These are phyloP conservation scores for Drosophila hydei DNA, from an alignment of 1,140 invertebrate genomes.

Conservation along the genomic window DNA sequence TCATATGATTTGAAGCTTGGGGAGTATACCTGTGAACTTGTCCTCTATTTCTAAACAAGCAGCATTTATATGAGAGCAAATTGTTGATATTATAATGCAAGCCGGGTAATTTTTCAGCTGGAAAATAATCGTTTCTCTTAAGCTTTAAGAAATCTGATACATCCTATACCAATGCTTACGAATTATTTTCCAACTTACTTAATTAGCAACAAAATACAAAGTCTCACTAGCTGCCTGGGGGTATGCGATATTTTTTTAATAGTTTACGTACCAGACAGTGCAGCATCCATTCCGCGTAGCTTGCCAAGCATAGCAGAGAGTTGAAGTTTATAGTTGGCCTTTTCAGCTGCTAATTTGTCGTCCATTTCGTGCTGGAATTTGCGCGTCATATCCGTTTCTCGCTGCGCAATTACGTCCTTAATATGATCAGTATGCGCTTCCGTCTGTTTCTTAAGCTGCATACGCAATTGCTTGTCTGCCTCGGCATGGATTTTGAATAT, in stretches of 20 bases:
- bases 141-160: too few species aligned
- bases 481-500: constrained; percentile 86
- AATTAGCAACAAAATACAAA: neutral
- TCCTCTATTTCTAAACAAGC: constrained; percentile 79
- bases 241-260: neutral
- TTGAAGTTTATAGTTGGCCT: constrained; percentile 89
- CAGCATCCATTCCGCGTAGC: constrained; percentile 93
- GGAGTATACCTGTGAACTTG: constrained; percentile 77
- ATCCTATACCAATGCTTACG: too few species aligned
- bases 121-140: constrained; percentile 13
- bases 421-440: constrained; percentile 94
- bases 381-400: constrained; percentile 89
- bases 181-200: neutral
- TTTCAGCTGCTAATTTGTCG: constrained; percentile 89
- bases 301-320: constrained; percentile 92
- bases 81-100: constrained; percentile 13
- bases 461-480: constrained; percentile 90
- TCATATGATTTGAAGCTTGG: neutral
- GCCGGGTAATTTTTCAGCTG: neutral
- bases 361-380: constrained; percentile 87
- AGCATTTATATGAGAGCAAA: constrained; percentile 45
- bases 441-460: constrained; percentile 91
- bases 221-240: too few species aligned
- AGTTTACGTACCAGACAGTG: constrained; percentile 90
- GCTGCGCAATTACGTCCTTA: constrained; percentile 88